A percentile compares a stretch with the other conserved stretches of the same genome.
Conservation (phyloP, 1,140 invertebrate species). For the Reticulitermes speratus region DNA sequence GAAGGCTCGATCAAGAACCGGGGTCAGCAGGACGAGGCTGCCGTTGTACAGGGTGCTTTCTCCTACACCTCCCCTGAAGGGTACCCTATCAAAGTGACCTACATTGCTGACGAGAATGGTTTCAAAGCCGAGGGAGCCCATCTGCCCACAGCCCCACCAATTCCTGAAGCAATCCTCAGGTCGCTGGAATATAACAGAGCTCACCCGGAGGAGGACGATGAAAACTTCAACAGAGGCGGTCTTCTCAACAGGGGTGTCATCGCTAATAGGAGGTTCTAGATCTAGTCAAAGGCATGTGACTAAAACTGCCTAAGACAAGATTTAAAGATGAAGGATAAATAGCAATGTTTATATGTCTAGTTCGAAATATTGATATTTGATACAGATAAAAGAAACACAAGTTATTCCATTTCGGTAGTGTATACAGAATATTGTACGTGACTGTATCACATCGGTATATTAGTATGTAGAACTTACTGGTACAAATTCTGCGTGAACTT, state of each 20-base stretch:
- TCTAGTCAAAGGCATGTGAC: no score
- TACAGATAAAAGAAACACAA: no score
- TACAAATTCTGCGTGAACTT: no score
- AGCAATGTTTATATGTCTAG: not conserved
- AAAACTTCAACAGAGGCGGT: constrained; percentile 33
- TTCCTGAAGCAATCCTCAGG: constrained; percentile 39
- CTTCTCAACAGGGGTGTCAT: not conserved
- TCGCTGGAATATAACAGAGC: constrained; percentile 43
- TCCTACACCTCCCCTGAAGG: constrained; percentile 54
- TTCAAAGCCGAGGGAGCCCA: constrained; percentile 44
- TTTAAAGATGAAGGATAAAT: not conserved
- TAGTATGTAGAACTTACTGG: no score
- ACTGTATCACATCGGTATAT: no score
- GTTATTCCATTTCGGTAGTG: not conserved
- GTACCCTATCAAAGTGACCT: constrained; percentile 46
- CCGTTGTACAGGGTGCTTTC: constrained; percentile 46
- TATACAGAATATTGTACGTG: not conserved
- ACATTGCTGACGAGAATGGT: constrained; percentile 54
- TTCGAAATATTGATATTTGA: not conserved
- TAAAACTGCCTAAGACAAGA: not conserved
- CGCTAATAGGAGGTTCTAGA: not conserved
- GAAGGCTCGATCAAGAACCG: constrained; percentile 57
- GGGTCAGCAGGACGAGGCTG: constrained; percentile 40
- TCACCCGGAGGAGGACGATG: constrained; percentile 39
- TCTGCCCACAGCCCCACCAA: constrained; percentile 37